Evolutionary conservation across 2,888 invertebrate species (phyloP).

Genomic region (Apodemia hepburni): DNA sequence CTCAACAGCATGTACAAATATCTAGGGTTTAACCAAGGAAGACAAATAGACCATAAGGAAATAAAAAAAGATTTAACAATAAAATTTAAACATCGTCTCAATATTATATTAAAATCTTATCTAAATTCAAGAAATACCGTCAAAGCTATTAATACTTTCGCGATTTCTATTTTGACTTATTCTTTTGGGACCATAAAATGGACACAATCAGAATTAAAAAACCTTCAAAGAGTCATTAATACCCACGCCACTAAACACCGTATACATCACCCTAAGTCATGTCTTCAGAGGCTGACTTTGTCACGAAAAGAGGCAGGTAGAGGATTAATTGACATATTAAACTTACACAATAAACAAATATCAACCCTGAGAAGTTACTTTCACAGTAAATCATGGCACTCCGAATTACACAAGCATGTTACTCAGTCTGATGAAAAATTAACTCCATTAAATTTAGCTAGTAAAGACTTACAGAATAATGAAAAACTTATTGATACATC

Average conservation of each 20-base stretch:
- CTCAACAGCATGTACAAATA: constrained; percentile 12
- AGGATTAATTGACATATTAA: background rate
- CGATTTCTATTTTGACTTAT: too few relatives aligned
- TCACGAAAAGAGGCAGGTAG: background rate
- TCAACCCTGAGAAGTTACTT: background rate
- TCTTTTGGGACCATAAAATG: too few relatives aligned
- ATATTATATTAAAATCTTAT: too few relatives aligned
- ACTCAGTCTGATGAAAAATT: background rate
- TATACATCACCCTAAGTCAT: background rate
- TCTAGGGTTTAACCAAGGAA: constrained; percentile 16
- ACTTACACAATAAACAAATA: background rate
- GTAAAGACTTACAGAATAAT: too few relatives aligned
- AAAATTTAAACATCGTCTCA: too few relatives aligned
- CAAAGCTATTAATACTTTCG: too few relatives aligned
- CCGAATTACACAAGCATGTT: background rate
- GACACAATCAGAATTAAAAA: too few relatives aligned
- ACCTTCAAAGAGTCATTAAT: too few relatives aligned
- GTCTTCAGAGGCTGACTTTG: background rate
- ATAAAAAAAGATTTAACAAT: background rate
- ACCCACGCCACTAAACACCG: background rate
- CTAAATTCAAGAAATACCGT: too few relatives aligned
- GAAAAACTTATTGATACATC: too few relatives aligned
- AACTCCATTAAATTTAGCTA: too few relatives aligned
- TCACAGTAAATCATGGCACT: background rate
- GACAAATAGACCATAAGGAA: constrained; percentile 16